Base-by-base conservation (phyloP, 2,888 invertebrate species). In the Lepetodrilus schrolli region DNA sequence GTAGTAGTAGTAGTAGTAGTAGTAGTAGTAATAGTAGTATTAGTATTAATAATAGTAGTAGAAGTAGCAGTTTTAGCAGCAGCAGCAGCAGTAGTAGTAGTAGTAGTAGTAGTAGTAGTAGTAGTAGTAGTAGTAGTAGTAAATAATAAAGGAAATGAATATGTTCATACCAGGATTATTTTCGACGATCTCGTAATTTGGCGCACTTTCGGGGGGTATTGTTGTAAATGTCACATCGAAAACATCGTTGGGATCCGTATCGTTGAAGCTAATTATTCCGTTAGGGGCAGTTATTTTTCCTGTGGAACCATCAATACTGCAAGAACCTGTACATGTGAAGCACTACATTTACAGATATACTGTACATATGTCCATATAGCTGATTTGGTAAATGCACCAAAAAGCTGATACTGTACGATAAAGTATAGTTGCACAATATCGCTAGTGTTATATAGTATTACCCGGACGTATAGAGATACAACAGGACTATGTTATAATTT, bases 181-280 rank as follows among this genome's bases (percentile, higher is more conserved):
- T n/a, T 58, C 17, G 17, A 58, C 58, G 13, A 58, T 30, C 30
- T 58, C 58, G n/a, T 58, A 58, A n/a, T 58, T 58, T 13, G n/a
- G 30, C 30, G 58, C 58, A 2, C 30, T 34, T 7, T 26, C 26
- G 17, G 58, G 30, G 4, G 58, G 58, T 3, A 30, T 17, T 3
- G 58, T 58, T 13, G 58, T 58, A 4, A 58, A n/a, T 2, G 58
- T 58, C 7, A 17, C 23, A 13, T 26, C n/a, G 8, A 58, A 17
- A 34, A 58, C 30, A 34, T 58, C 58, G 30, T 58, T 58, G 43
- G n/a, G n/a, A 21, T 58, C 58, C 2, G 58, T 58, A 34, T 58
- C 58, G n/a, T 58, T 30, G 58, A 58, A 30, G 17, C 2, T 17
- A 34, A 58, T 58, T 5, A n/a, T n/a, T n/a, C n/a, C 34, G 58